These are phyloP conservation scores for Platycnemis pennipes DNA, from an alignment of 2,888 invertebrate species.

Conservation along the genomic window DNA sequence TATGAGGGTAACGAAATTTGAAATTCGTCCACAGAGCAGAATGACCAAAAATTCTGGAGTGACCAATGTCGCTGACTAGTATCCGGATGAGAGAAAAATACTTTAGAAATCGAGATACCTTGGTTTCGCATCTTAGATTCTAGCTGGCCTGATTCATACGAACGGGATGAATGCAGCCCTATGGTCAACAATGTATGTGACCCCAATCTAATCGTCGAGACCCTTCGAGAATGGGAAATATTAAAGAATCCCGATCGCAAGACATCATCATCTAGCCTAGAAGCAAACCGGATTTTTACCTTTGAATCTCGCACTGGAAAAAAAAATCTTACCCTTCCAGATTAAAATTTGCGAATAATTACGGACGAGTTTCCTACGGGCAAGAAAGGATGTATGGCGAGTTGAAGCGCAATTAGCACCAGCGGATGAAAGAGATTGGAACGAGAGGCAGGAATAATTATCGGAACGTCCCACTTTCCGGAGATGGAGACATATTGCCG, in stretches of 20 bases:
- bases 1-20: too few relatives aligned
- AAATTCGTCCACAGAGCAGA: too few relatives aligned
- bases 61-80: too few relatives aligned
- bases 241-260: background rate
- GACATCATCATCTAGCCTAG: background rate
- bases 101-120: too few relatives aligned
- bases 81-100: too few relatives aligned
- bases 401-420: background rate
- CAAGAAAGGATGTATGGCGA: background rate
- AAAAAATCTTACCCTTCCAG: background rate
- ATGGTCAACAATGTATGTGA: background rate
- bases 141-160: too few relatives aligned
- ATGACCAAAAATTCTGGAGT: too few relatives aligned
- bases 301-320: background rate
- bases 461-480: slow-evolving; percentile 9
- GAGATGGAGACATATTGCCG: background rate
- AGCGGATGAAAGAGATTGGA: background rate
- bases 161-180: too few relatives aligned
- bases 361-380: background rate
- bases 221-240: background rate
- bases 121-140: too few relatives aligned
- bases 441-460: background rate
- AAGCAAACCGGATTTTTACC: background rate
- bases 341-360: background rate
- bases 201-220: background rate